phyloP scores from a whole-genome alignment of 2,113 vertebrate species.

The Anseranas semipalmata region DNA sequence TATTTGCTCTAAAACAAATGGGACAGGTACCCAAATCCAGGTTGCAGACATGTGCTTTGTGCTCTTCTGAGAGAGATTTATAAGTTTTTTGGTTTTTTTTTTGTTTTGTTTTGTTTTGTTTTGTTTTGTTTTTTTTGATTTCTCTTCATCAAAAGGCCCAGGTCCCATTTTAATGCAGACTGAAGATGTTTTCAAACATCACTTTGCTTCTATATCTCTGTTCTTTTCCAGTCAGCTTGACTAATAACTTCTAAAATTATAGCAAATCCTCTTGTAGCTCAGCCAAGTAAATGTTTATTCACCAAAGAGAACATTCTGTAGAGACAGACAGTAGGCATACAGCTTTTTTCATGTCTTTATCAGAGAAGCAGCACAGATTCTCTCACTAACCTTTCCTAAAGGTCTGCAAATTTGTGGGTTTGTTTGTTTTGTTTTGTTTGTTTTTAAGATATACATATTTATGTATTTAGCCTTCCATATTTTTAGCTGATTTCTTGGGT shows the following conservation, averaged over 20 bases:
- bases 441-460: not conserved
- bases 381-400: not conserved
- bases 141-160: not conserved
- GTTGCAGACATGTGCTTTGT: not conserved
- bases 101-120: no score
- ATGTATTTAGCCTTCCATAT: not conserved
- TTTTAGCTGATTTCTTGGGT: not conserved
- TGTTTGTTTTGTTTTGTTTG: not conserved
- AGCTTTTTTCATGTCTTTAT: not conserved
- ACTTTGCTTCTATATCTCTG: not conserved
- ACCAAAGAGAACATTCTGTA: not conserved
- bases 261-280: not conserved
- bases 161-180: not conserved
- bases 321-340: not conserved
- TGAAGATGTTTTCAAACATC: not conserved
- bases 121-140: no score
- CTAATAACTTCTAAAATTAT: not conserved
- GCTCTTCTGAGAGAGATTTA: not conserved
- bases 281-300: not conserved
- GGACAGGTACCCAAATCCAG: not conserved
- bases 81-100: not conserved
- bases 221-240: not conserved
- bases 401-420: not conserved
- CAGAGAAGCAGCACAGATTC: not conserved
- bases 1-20: not conserved